Evolutionary conservation across 2,797 vertebrate genomes (phyloP).

Genomic region (Scyliorhinus canicula): DNA sequence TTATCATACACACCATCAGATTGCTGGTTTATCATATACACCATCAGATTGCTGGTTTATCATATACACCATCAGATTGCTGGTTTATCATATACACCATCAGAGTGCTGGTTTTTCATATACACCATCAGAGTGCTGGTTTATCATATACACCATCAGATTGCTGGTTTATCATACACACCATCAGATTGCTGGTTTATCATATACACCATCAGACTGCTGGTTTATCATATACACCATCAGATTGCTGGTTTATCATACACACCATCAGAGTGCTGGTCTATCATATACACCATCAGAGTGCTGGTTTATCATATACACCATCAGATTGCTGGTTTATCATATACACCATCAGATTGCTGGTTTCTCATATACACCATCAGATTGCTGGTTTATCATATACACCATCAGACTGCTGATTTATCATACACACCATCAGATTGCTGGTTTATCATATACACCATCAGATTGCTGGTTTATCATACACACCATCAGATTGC

Average conservation of each 20-base stretch:
- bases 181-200: background rate
- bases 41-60: background rate
- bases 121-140: background rate
- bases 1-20: background rate
- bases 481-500: background rate
- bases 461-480: background rate
- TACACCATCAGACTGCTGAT: background rate
- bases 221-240: background rate
- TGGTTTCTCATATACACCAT: background rate
- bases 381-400: background rate
- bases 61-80: background rate
- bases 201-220: background rate
- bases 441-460: background rate
- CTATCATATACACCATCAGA: background rate
- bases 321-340: background rate
- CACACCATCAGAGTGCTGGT: background rate
- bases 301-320: background rate
- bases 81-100: background rate
- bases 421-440: background rate
- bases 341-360: background rate
- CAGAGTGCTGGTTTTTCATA: background rate
- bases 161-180: background rate
- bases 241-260: background rate
- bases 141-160: background rate
- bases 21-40: background rate